phyloP scores from a whole-genome alignment of 2,888 invertebrate species.

The Pterobdella sp. region DNA sequence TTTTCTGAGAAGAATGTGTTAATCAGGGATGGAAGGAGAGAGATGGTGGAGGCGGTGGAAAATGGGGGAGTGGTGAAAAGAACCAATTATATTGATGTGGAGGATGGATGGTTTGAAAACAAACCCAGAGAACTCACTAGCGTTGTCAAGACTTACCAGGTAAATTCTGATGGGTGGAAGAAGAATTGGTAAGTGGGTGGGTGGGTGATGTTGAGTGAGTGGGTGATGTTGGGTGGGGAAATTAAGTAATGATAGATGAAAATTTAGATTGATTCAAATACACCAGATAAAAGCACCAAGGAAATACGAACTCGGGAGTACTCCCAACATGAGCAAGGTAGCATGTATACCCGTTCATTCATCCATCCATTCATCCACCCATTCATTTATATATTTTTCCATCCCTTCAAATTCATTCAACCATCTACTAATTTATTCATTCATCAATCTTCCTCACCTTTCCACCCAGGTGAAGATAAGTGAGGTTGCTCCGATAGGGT shows the following conservation, averaged over 20 bases:
- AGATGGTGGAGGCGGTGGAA: conserved; percentile 6
- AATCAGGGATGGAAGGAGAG: conserved; percentile 9
- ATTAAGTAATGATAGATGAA: not conserved
- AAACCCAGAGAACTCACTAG: not conserved
- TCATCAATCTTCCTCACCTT: too few relatives aligned
- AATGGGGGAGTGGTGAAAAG: not conserved
- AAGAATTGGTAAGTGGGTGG: not conserved
- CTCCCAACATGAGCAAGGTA: conserved; percentile 28
- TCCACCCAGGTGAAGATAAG: conserved; percentile 8
- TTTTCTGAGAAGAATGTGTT: not conserved
- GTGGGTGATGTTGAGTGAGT: not conserved
- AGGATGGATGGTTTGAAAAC: conserved; percentile 6
- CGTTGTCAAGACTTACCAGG: conserved; percentile 5
- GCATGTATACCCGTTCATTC: not conserved
- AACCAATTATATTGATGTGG: not conserved
- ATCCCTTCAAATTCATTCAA: not conserved
- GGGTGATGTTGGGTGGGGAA: not conserved
- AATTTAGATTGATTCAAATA: not conserved
- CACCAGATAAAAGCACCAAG: conserved; percentile 16
- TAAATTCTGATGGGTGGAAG: not conserved
- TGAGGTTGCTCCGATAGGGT: conserved; percentile 20
- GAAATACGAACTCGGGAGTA: conserved; percentile 29
- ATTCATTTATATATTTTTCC: not conserved
- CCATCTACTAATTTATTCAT: too few relatives aligned
- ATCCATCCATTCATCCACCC: not conserved